phyloP scores from a whole-genome alignment of 2,888 invertebrate species.

The Xylophagus ater region DNA sequence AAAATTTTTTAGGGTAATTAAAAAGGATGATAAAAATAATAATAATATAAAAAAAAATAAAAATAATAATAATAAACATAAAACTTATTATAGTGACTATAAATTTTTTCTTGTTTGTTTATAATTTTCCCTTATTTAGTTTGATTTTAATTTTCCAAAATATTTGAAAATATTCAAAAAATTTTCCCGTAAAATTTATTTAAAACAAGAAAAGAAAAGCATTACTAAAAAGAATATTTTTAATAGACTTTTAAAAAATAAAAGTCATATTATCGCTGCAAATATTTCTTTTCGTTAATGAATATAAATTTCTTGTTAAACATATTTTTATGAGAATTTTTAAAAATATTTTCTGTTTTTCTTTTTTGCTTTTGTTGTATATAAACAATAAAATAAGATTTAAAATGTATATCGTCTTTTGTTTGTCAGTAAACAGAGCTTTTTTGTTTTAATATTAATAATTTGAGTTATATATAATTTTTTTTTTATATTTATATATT shows the following conservation, averaged over 20 bases:
- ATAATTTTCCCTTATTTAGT: slow-evolving; percentile 20
- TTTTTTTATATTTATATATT: slow-evolving; percentile 16
- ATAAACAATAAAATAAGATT: slow-evolving; percentile 9
- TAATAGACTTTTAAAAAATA: slow-evolving; percentile 4
- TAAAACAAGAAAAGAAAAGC: too few relatives aligned
- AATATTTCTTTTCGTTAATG: too few relatives aligned
- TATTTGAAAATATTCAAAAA: slow-evolving; percentile 15
- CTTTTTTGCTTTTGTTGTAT: neutral
- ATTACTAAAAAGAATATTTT: too few relatives aligned
- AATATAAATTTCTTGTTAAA: too few relatives aligned
- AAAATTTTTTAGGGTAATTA: too few relatives aligned
- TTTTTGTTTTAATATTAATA: slow-evolving; percentile 11
- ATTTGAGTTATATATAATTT: slow-evolving; percentile 9
- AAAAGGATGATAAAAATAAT: slow-evolving; percentile 24
- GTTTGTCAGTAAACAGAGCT: neutral
- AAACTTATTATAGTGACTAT: slow-evolving; percentile 41
- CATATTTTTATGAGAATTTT: slow-evolving; percentile 7
- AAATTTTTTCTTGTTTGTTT: slow-evolving; percentile 29
- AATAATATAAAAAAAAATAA: slow-evolving; percentile 14
- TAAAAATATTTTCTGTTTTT: neutral
- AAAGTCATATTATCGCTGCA: slow-evolving; percentile 9
- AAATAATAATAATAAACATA: slow-evolving; percentile 19
- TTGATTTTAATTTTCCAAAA: slow-evolving; percentile 18
- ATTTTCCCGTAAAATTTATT: too few relatives aligned
- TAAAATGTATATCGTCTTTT: slow-evolving; percentile 13